Conservation (phyloP, 2,888 invertebrate species). For the Halictus ligatus region DNA sequence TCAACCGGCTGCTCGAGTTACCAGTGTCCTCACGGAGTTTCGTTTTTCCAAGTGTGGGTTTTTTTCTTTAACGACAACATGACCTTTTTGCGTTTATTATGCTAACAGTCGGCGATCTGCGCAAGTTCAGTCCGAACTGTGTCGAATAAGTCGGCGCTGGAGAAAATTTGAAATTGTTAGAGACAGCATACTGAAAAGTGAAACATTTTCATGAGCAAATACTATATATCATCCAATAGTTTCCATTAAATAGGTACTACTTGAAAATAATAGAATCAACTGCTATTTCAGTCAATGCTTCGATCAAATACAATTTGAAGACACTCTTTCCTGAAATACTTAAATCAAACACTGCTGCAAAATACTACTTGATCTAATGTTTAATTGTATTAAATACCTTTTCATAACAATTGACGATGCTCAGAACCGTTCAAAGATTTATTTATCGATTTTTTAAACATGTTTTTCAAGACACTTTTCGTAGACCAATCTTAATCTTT, state of each 20-base stretch:
- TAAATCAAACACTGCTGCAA: background rate
- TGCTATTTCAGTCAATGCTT: no score
- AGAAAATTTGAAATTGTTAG: background rate
- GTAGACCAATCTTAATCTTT: background rate
- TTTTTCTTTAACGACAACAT: conserved; percentile 26
- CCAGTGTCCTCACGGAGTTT: conserved; percentile 32
- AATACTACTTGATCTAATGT: background rate
- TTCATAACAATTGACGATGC: background rate
- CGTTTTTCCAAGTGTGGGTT: conserved; percentile 47
- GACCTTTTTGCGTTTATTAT: background rate
- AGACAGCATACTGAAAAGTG: background rate
- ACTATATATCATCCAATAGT: background rate
- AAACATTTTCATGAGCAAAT: background rate
- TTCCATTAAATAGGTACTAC: no score
- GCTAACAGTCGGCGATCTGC: background rate
- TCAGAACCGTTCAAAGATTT: no score
- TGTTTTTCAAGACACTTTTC: background rate
- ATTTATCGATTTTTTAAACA: no score
- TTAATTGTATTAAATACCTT: background rate
- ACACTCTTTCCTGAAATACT: background rate
- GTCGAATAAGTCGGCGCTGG: background rate
- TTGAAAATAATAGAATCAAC: background rate
- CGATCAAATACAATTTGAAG: no score
- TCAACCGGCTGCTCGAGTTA: conserved; percentile 26
- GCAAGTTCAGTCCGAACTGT: background rate